Evolutionary conservation across 2,888 invertebrate genomes (phyloP).

Genomic region (Flexamia atlantica): DNA sequence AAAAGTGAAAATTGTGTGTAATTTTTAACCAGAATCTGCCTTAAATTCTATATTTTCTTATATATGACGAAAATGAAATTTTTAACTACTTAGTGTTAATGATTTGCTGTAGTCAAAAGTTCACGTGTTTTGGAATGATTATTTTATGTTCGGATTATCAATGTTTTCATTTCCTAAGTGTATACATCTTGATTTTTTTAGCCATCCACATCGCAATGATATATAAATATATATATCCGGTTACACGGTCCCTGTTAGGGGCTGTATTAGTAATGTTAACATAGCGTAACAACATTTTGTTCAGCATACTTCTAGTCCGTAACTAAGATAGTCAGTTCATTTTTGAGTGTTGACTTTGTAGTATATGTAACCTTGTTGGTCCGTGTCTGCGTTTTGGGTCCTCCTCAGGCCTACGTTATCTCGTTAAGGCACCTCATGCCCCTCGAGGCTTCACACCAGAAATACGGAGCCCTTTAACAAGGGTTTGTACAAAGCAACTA

Average conservation of each 20-base stretch:
- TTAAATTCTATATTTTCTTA: slow-evolving; percentile 81
- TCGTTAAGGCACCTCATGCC: slow-evolving; percentile 63
- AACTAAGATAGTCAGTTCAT: slow-evolving; percentile 66
- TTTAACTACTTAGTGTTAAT: slow-evolving; percentile 70
- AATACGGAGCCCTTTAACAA: slow-evolving; percentile 37
- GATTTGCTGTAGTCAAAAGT: slow-evolving; percentile 70
- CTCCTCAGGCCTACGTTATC: slow-evolving; percentile 64
- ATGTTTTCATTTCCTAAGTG: slow-evolving; percentile 67
- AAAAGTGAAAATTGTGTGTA: slow-evolving; percentile 77
- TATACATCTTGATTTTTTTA: slow-evolving; percentile 68
- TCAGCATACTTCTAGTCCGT: slow-evolving; percentile 64
- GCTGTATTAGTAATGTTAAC: slow-evolving; percentile 64
- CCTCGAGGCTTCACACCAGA: slow-evolving; percentile 59
- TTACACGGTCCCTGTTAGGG: slow-evolving; percentile 51
- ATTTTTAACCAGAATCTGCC: slow-evolving; percentile 81
- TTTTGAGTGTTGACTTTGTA: slow-evolving; percentile 66
- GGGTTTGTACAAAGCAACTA: slow-evolving; percentile 59
- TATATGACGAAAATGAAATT: slow-evolving; percentile 74
- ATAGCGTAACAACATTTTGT: slow-evolving; percentile 64
- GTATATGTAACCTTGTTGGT: slow-evolving; percentile 66
- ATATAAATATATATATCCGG: slow-evolving; percentile 62
- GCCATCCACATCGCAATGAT: slow-evolving; percentile 68
- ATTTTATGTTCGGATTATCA: slow-evolving; percentile 69
- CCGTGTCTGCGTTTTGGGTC: slow-evolving; percentile 64
- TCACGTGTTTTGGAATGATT: slow-evolving; percentile 70